phyloP scores from a whole-genome alignment of 64 coral and sea anemone species.

The Stylophora pistillata region DNA sequence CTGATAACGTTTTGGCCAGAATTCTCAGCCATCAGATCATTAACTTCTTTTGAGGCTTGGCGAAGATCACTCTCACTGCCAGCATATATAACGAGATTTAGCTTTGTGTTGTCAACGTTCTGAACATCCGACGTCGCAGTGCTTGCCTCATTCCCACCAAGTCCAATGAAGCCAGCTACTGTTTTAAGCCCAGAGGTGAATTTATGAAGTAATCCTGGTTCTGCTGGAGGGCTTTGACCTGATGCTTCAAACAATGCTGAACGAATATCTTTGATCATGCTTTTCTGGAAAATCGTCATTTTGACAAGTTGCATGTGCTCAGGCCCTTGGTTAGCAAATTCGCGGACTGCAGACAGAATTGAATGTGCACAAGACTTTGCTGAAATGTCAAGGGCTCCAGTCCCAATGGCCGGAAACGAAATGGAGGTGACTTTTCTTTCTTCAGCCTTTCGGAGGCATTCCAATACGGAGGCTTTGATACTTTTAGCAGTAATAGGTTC shows the following conservation, averaged over 20 bases:
- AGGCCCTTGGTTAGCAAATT: background rate
- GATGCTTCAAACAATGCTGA: conserved; percentile 1
- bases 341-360: conserved; percentile 9
- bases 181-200: background rate
- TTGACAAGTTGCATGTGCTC: conserved; percentile 40
- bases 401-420: conserved; percentile 66
- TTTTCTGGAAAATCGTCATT: conserved; percentile 50
- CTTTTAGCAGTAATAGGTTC: background rate
- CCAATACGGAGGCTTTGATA: conserved; percentile 5
- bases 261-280: conserved; percentile 51
- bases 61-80: conserved; percentile 26
- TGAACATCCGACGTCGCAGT: background rate
- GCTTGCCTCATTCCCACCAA: background rate
- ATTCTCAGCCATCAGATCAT: conserved; percentile 28
- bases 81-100: conserved; percentile 34
- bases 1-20: conserved; percentile 36
- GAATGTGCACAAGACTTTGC: conserved; percentile 20
- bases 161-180: background rate
- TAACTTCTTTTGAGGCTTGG: conserved; percentile 27
- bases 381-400: conserved; percentile 34
- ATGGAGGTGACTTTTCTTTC: conserved; percentile 6
- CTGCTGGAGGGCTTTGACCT: background rate
- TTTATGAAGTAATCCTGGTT: background rate
- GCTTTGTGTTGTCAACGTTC: background rate
- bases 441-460: conserved; percentile 36